phyloP scores from a whole-genome alignment of 2,797 vertebrate genomes.

The Craterocephalus amniculus region DNA sequence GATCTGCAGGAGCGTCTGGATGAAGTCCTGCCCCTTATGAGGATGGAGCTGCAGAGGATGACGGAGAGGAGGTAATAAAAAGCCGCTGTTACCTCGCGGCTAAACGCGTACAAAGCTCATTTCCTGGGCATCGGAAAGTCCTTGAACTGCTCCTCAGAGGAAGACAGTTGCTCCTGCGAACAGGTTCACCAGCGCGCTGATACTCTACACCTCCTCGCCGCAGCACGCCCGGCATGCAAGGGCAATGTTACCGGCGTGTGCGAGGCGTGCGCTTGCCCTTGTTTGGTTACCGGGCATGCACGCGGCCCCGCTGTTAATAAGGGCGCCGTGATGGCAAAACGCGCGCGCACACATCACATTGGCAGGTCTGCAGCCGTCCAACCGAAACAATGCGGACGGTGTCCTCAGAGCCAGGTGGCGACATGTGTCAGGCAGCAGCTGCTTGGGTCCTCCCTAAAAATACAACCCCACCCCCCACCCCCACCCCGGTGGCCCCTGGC shows the following conservation, averaged over 20 bases:
- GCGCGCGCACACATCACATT: slow-evolving; percentile 6
- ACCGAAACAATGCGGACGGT: slow-evolving; percentile 80
- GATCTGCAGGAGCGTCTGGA: slow-evolving; percentile 85
- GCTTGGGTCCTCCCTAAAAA: slow-evolving; percentile 79
- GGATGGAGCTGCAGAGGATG: slow-evolving; percentile 85
- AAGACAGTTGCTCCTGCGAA: slow-evolving; percentile 60
- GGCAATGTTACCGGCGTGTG: slow-evolving; percentile 74
- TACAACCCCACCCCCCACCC: slow-evolving; percentile 64
- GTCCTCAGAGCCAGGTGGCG: slow-evolving; percentile 78
- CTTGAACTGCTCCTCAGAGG: slow-evolving; percentile 27
- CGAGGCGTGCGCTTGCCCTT: slow-evolving; percentile 75
- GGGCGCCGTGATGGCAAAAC: slow-evolving; percentile 27
- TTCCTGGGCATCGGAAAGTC: slow-evolving; percentile 2
- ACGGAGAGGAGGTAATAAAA: slow-evolving; percentile 83
- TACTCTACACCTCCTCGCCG: slow-evolving; percentile 66
- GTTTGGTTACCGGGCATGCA: slow-evolving; percentile 70
- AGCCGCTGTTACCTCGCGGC: not conserved
- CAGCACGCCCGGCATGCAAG: slow-evolving; percentile 68
- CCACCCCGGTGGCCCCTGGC: slow-evolving; percentile 66
- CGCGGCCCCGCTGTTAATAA: slow-evolving; percentile 69
- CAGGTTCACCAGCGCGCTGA: slow-evolving; percentile 71
- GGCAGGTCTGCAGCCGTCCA: slow-evolving; percentile 57
- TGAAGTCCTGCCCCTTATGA: slow-evolving; percentile 91
- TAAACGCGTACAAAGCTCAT: not conserved
- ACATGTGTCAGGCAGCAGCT: slow-evolving; percentile 84